Percentiles rank a stretch among this genome's conserved stretches.
Conservation (phyloP, 2,888 invertebrate species). For the Glyphotaelius pellucidus region DNA sequence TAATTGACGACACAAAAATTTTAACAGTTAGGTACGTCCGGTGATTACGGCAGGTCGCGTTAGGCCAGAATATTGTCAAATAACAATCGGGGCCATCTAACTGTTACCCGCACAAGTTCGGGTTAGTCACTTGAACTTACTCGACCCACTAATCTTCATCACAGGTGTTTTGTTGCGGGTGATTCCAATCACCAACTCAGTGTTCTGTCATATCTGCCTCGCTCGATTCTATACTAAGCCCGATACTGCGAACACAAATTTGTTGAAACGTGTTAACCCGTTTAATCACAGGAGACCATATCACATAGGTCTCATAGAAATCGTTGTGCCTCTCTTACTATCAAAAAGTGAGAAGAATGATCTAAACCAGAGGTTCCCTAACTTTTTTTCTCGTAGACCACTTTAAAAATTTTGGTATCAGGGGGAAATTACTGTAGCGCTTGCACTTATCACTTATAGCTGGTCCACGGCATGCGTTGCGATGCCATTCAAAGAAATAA, state of each 20-base stretch:
- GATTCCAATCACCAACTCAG: background rate
- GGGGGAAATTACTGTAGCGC: too few relatives aligned
- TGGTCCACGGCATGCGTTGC: too few relatives aligned
- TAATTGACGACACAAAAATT: background rate
- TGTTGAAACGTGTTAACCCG: background rate
- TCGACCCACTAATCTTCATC: slow-evolving; percentile 23
- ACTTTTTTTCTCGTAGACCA: too few relatives aligned
- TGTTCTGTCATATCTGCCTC: background rate
- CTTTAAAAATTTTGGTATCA: too few relatives aligned
- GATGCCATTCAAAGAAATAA: too few relatives aligned
- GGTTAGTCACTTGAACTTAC: background rate
- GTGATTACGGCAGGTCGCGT: slow-evolving; percentile 4
- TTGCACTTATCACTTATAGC: too few relatives aligned
- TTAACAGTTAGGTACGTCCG: slow-evolving; percentile 17
- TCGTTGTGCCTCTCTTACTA: too few relatives aligned
- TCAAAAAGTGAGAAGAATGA: too few relatives aligned
- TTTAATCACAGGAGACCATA: too few relatives aligned
- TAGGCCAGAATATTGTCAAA: background rate
- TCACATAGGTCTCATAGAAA: too few relatives aligned
- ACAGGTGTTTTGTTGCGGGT: background rate
- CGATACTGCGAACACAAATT: background rate
- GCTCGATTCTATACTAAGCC: background rate
- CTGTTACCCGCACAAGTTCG: slow-evolving; percentile 17
- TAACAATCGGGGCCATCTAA: slow-evolving; percentile 12
- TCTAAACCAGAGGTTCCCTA: too few relatives aligned